Conservation (phyloP, 2,888 invertebrate genomes). For the Gibbula magus region DNA sequence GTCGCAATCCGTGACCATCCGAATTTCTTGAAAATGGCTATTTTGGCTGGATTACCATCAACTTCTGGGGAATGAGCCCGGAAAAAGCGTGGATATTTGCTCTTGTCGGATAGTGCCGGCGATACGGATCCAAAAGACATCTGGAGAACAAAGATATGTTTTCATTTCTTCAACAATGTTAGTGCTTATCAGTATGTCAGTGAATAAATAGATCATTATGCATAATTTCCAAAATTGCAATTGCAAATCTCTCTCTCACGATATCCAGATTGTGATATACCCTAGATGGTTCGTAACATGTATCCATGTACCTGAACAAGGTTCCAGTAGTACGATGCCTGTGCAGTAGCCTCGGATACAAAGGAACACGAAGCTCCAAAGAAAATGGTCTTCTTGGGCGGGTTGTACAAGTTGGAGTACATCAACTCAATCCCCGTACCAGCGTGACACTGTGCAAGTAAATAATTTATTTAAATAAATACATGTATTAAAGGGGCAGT, state of each 20-base stretch:
- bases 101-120: slow-evolving; percentile 95
- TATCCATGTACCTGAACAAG: neutral
- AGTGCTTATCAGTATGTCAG: too few relatives aligned
- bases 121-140: slow-evolving; percentile 97
- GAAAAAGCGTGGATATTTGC: slow-evolving; percentile 95
- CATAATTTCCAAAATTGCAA: too few relatives aligned
- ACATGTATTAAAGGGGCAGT: too few relatives aligned
- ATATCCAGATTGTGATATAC: too few relatives aligned
- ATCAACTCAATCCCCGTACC: neutral
- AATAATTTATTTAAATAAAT: neutral
- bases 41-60: slow-evolving; percentile 96
- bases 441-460: neutral
- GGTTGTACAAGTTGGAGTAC: neutral
- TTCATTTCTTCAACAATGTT: too few relatives aligned
- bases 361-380: neutral
- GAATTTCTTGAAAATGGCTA: slow-evolving; percentile 95
- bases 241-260: too few relatives aligned
- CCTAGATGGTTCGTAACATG: too few relatives aligned
- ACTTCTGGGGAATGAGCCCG: slow-evolving; percentile 98
- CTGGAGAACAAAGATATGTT: slow-evolving; percentile 77
- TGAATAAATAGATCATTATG: too few relatives aligned
- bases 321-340: neutral
- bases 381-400: neutral
- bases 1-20: slow-evolving; percentile 97
- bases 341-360: neutral